Base-by-base conservation (phyloP, 2,888 invertebrate genomes). In the Artemia sinica region DNA sequence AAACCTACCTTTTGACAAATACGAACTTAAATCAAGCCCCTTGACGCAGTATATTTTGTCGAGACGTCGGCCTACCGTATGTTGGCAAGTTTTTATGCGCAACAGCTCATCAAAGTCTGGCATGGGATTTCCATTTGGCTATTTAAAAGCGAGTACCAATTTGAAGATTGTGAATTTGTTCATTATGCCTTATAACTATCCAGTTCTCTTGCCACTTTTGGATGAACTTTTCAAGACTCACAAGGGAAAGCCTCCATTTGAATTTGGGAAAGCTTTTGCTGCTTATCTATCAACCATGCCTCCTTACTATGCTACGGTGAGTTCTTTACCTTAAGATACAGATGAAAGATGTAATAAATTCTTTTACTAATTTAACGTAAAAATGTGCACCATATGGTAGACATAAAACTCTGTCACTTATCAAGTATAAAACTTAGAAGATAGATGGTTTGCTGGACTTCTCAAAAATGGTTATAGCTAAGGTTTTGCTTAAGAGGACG, bases 101-200 rank as follows among this genome's bases (percentile, higher is more conserved):
- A 92, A 91, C 79, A 93, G 92, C 74, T 89, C 89, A 76, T 92
- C 92, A 77, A 86, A 88, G 67, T 84, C 85, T 70, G 93, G 93
- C 76, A 84, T 91, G 67, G 90, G 90, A 66, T 88, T 89, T 77
- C 96, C 98, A 0, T 98, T 98, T 79, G 98, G 98, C n/a, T 99
- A 97, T 78, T 79, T 98, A 70, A 97, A 98, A 80, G 91, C 96
- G 0, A 91, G 93, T 73, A 92, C 93, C 7, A 91, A 90, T 76
- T 82, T 96, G 71, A 88, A 86, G 0, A 91, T 92, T 77, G 97
- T 98, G 58, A 96, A 95, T 80, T 81, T 98, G 71, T 95, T 95
- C 79, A 92, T 99, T 8, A 85, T 99, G 83, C 97, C 98, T 49
- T 99, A 98, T 81, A 98, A 98, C 80, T 98, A 97, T 79, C 96